Percentiles rank a stretch among this genome's conserved stretches.
These are phyloP conservation scores for Idaea straminata DNA, from an alignment of 2,888 invertebrate species.

Conservation along the genomic window DNA sequence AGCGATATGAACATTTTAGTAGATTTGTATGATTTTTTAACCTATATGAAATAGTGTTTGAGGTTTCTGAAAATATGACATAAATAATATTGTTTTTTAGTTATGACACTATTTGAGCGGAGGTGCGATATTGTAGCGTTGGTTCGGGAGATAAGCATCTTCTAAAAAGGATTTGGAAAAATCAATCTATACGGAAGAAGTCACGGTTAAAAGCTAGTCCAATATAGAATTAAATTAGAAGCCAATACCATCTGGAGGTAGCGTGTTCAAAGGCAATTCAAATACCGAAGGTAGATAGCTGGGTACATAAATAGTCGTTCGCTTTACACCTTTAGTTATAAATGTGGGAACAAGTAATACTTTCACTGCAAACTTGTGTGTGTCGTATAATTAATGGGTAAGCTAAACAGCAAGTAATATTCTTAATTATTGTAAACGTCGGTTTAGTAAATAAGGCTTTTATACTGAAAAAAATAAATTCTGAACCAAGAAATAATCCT, in stretches of 20 bases:
- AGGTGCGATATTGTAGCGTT: no score
- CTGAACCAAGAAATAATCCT: no score
- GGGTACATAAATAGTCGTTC: background rate
- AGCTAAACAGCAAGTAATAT: background rate
- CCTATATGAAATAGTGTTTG: no score
- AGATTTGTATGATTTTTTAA: no score
- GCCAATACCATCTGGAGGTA: background rate
- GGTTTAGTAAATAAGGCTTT: background rate
- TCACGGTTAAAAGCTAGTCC: background rate
- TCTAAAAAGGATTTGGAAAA: no score
- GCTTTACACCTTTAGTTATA: background rate
- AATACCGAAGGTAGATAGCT: background rate
- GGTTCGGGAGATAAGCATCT: no score
- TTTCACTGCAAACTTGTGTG: background rate
- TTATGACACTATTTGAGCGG: no score
- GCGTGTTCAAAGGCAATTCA: background rate
- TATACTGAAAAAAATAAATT: background rate
- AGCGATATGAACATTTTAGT: no score
- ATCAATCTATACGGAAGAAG: background rate
- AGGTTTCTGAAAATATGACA: no score
- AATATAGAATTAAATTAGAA: background rate
- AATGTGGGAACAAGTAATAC: background rate
- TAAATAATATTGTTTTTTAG: no score
- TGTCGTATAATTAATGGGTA: background rate
- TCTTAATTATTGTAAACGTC: background rate